A percentile compares a stretch with the other conserved stretches of the same genome.
These are phyloP conservation scores for Atractosteus spatula DNA, from an alignment of 2,113 vertebrate genomes.

Conservation along the genomic window DNA sequence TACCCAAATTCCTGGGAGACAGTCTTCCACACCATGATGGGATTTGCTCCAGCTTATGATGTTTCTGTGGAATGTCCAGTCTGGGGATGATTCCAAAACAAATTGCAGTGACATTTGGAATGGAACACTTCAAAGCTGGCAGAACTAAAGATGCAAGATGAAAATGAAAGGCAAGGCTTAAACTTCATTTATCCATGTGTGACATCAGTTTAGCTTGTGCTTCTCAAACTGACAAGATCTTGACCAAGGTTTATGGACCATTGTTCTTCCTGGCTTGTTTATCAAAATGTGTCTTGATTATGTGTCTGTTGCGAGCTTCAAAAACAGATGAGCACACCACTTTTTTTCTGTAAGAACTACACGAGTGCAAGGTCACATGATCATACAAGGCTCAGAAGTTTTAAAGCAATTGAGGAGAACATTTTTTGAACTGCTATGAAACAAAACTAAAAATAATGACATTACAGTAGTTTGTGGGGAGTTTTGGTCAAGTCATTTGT, in stretches of 20 bases:
- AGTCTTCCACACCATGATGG: conserved; percentile 24
- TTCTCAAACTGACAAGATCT: conserved; percentile 37
- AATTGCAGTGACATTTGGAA: conserved; percentile 10
- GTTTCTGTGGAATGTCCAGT: conserved; percentile 39
- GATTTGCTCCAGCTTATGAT: conserved; percentile 33
- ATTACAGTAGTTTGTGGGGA: neutral
- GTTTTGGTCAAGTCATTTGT: neutral
- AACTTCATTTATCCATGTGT: conserved; percentile 13
- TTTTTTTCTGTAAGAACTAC: neutral
- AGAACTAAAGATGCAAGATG: conserved; percentile 42
- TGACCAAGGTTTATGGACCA: neutral
- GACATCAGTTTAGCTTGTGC: conserved; percentile 25
- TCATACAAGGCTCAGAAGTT: conserved; percentile 9
- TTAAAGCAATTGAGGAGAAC: conserved; percentile 10
- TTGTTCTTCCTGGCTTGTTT: neutral
- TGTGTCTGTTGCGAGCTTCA: neutral
- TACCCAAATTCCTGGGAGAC: conserved; percentile 3
- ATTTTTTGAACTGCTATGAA: too few relatives aligned
- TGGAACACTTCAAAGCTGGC: conserved; percentile 39
- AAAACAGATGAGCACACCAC: neutral
- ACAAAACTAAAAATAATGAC: neutral
- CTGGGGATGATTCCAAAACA: conserved; percentile 36
- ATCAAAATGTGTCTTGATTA: neutral
- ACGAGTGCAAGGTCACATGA: neutral
- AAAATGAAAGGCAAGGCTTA: conserved; percentile 54